phyloP scores from a whole-genome alignment of 2,888 invertebrate species.

The Odontocolon sp. region DNA sequence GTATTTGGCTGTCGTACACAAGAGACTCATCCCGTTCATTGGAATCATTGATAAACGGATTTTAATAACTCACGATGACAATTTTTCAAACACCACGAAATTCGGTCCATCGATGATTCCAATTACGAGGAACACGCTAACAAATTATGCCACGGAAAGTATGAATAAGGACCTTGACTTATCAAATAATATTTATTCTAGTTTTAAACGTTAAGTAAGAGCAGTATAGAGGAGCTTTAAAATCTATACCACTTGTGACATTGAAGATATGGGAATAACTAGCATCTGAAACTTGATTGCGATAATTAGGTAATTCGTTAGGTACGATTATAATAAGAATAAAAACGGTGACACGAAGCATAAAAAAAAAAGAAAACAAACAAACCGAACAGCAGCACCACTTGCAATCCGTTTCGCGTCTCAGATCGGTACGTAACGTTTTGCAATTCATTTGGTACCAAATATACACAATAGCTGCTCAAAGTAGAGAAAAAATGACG shows the following conservation, averaged over 20 bases:
- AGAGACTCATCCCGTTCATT: conserved; percentile 58
- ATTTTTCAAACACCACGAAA: neutral
- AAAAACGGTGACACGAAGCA: conserved; percentile 1
- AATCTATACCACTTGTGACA: conserved; percentile 60
- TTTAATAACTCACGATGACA: too few relatives aligned
- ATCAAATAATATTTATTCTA: conserved; percentile 75
- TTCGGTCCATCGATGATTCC: conserved; percentile 5
- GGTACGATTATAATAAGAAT: conserved; percentile 56
- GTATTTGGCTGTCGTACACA: conserved; percentile 65
- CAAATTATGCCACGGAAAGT: conserved; percentile 71
- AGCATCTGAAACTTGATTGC: conserved; percentile 62
- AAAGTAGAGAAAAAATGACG: conserved; percentile 6
- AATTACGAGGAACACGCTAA: conserved; percentile 59
- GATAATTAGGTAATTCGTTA: conserved; percentile 65
- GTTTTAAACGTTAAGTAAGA: conserved; percentile 67
- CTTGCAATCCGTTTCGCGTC: conserved; percentile 56
- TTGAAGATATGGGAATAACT: conserved; percentile 60
- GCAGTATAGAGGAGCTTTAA: conserved; percentile 55
- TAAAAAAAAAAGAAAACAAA: neutral
- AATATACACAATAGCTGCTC: conserved; percentile 40
- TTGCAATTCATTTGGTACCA: conserved; percentile 60
- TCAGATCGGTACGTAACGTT: conserved; percentile 52
- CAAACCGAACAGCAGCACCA: conserved; percentile 35
- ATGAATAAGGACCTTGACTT: conserved; percentile 69
- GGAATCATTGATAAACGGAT: conserved; percentile 69